Evolutionary conservation across 2,888 invertebrate genomes (phyloP), one percentile per base, ranked within the genome.

Genomic region (Pachycephus smyrnensis): DNA sequence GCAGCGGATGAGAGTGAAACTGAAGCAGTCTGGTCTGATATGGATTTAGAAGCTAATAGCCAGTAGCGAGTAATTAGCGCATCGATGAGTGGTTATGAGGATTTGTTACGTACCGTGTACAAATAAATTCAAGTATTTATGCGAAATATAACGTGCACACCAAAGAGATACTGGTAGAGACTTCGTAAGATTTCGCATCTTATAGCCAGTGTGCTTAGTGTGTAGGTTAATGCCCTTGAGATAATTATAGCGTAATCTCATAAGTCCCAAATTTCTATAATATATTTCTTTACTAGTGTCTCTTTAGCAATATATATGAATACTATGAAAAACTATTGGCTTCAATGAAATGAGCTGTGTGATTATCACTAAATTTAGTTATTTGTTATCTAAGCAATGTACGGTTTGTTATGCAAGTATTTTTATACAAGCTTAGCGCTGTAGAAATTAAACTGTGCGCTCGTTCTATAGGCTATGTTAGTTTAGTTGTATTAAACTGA

Each of bases 11-110:
- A 92, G 82, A 93, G 93, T 71, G 94, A 94, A 88, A 93, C 93
- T 0, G 94, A 94, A 86, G 93, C 93, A 33, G 93, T 94, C 71
- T 94, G 94, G 94, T 93, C 93, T n/a, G 94, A 94, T 85, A 93
- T 93, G 89, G 94, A 94, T 86, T 92, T 93, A n/a, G 94, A 94
- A 83, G 91, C 93, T 37, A 92, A 91, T 85, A 91, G 91, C 81
- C 91, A 91, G 83, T 91, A 88, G 32, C 31, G 71, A 33, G 71
- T 71, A 55, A 23, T 55, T 55, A 55, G 55, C 55, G 55, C 55
- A 55, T 55, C 9, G 9, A 23, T 55, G 23, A 23, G 33, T 33
- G 73, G 12, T 35, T 37, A 73, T 55, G 36, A 31, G 23, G 75
- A 68, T 30, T 32, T 15, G 75, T 15, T 33, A 35, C 35, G 32